These are phyloP conservation scores for Bactericera cockerelli DNA, from an alignment of 1,140 invertebrate species.

Conservation along the genomic window DNA sequence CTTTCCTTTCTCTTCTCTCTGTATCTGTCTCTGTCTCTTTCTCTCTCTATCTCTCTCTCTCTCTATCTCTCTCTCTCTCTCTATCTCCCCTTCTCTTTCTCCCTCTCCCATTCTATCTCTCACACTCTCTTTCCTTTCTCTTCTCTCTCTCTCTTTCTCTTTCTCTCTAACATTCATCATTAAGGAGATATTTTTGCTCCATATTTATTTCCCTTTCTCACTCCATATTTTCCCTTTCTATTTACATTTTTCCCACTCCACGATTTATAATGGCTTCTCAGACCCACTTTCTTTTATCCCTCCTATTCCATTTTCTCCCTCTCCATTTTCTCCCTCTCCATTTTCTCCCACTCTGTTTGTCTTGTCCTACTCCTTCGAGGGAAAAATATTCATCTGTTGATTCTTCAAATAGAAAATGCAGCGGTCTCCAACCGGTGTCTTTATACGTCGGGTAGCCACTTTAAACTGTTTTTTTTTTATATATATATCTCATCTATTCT, in stretches of 20 bases:
- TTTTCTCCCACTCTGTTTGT: neutral
- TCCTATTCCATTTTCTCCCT: neutral
- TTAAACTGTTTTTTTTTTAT: no score
- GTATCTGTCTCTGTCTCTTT: neutral
- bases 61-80: neutral
- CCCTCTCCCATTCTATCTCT: neutral
- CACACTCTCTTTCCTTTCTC: neutral
- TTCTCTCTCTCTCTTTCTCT: conserved; percentile 4
- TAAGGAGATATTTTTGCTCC: no score
- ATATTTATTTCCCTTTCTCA: no score
- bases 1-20: neutral
- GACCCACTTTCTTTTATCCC: neutral
- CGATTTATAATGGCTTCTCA: neutral
- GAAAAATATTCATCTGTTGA: neutral
- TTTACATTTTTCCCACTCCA: neutral
- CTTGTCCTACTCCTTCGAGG: neutral
- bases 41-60: neutral
- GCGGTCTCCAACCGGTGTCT: no score
- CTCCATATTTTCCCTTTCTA: neutral
- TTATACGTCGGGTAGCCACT: no score
- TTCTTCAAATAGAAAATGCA: no score
- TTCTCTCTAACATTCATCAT: neutral
- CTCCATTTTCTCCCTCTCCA: neutral
- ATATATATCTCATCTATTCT: no score
- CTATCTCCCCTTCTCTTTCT: no score